Percentiles rank a stretch among this genome's conserved stretches.
phyloP scores from a whole-genome alignment of 1,140 invertebrate genomes.

The Lasioglossum baleicum region DNA sequence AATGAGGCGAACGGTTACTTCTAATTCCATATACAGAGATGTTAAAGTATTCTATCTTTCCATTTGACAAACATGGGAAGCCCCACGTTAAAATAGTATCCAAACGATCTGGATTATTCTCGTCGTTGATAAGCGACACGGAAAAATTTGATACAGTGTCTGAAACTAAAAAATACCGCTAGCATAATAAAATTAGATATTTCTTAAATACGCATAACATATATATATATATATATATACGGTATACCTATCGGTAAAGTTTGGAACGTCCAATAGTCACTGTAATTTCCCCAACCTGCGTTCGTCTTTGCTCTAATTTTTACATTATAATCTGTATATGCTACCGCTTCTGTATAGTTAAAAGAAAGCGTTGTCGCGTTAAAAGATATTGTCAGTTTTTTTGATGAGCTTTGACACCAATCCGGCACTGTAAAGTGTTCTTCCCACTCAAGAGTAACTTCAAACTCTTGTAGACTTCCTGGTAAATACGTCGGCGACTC shows the following conservation, averaged over 20 bases:
- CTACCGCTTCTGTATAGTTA: conserved; percentile 42
- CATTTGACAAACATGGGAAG: conserved; percentile 67
- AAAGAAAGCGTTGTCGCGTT: conserved; percentile 32
- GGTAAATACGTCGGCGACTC: conserved; percentile 62
- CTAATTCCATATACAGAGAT: conserved; percentile 59
- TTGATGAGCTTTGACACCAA: conserved; percentile 36
- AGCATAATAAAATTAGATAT: conserved; percentile 13
- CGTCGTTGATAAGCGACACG: conserved; percentile 43
- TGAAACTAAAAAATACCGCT: conserved; percentile 58
- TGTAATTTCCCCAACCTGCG: conserved; percentile 66
- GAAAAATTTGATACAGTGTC: conserved; percentile 61
- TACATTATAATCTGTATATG: conserved; percentile 63
- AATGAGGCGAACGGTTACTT: conserved; percentile 40
- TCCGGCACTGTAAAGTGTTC: conserved; percentile 52
- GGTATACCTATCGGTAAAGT: conserved; percentile 54
- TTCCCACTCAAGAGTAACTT: conserved; percentile 65
- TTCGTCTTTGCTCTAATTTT: conserved; percentile 65
- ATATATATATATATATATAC: background rate
- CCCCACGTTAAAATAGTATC: conserved; percentile 68
- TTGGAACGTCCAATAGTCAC: conserved; percentile 35
- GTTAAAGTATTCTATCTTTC: conserved; percentile 63
- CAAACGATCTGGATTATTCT: conserved; percentile 58
- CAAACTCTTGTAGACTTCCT: conserved; percentile 61
- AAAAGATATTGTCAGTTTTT: conserved; percentile 10
- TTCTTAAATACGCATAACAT: background rate